Base-by-base conservation (phyloP, 1,140 invertebrate species). In the Telenomus remus region DNA sequence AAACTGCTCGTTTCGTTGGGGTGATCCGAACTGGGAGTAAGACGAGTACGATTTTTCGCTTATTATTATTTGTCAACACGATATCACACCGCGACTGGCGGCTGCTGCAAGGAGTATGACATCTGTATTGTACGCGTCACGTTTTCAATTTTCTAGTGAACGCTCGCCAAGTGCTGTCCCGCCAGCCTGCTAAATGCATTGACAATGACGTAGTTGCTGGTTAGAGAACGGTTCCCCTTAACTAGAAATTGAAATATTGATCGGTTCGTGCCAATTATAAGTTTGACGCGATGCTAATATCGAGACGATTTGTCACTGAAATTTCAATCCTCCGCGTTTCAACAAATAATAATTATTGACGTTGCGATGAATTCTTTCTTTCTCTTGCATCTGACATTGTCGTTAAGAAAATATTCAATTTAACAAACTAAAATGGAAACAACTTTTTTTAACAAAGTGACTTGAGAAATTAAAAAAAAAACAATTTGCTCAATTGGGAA, bases 221-320 rank as follows among this genome's bases (percentile, higher is more conserved):
- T 54, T 68, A 66, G 68, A 82, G 77, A 77, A 72, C 81, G 72
- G 73, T 69, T 78, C 78, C 83, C 80, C 80, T 84, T 85, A 81
- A 82, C 57, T 76, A 85, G 84, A 87, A 86, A 87, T 87, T 85
- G 85, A 86, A 87, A 86, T 86, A 87, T 87, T 85, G 84, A 87
- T 87, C 83, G 79, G 79, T 79, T 81, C 79, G 76, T 82, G 83
- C 82, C 85, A 86, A 87, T 86, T 86, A 87, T 84, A 85, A 82
- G 79, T 86, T 85, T 82, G 81, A 85, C 84, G 80, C 78, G 78
- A 75, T 81, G 84, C 79, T 85, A 85, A 85, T 85, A 81, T 81
- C 74, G 75, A 75, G 76, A 68, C 66, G 56, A 51, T 72, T 74
- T 75, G 81, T 81, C 78, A 82, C 65, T 65, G 47, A 82, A 73